These are phyloP conservation scores for Yoshiicerus persimilis DNA, from an alignment of 1,140 invertebrate species.

Conservation along the genomic window DNA sequence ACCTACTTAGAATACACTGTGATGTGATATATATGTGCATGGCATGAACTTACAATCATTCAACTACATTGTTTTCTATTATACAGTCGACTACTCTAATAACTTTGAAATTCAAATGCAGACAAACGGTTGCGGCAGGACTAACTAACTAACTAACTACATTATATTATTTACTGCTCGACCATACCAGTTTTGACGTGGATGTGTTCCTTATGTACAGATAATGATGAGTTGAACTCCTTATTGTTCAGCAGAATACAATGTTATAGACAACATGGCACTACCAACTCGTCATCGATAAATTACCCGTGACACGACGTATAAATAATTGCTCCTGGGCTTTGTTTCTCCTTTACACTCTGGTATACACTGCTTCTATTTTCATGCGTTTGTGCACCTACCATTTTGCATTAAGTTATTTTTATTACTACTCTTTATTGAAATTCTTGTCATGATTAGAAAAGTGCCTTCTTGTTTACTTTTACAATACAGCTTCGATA, in stretches of 20 bases:
- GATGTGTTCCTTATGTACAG: not conserved
- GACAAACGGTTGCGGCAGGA: not conserved
- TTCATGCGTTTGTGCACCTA: not conserved
- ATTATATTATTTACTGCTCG: not conserved
- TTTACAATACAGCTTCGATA: too few relatives aligned
- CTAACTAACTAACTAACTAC: not conserved
- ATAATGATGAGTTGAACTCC: not conserved
- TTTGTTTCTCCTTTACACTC: conserved; percentile 4
- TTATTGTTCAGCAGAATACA: conserved; percentile 7
- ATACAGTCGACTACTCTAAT: not conserved
- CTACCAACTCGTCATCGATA: conserved; percentile 38
- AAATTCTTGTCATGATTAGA: not conserved
- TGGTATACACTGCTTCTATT: not conserved
- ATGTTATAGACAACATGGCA: conserved; percentile 17
- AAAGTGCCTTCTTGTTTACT: too few relatives aligned
- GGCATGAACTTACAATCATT: not conserved
- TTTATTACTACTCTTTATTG: not conserved
- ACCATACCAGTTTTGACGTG: not conserved
- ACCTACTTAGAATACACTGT: not conserved
- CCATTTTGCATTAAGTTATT: not conserved
- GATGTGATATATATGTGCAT: not conserved
- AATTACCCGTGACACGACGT: conserved; percentile 38
- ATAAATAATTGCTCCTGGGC: conserved; percentile 44
- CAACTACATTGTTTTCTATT: not conserved
- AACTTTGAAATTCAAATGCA: not conserved